phyloP scores from a whole-genome alignment of 2,888 invertebrate species.

The Drosophila leonis region DNA sequence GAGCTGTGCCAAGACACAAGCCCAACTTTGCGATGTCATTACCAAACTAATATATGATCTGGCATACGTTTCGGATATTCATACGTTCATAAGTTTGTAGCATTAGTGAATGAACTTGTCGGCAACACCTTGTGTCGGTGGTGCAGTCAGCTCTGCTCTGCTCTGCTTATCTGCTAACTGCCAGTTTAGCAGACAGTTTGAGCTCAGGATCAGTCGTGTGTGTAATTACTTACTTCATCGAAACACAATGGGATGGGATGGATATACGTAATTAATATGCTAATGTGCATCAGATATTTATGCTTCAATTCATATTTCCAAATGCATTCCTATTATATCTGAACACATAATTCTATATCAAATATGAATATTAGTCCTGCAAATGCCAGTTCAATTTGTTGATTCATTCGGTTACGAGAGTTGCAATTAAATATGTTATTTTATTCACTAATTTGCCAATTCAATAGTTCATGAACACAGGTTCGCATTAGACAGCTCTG shows the following conservation, averaged over 20 bases:
- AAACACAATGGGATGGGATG: background rate
- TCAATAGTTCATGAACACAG: background rate
- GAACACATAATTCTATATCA: background rate
- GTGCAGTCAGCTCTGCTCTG: background rate
- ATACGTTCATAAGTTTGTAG: background rate
- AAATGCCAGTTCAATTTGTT: background rate
- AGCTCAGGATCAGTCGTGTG: background rate
- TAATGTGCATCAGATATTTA: slow-evolving; percentile 4
- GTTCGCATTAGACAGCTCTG: background rate
- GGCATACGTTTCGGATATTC: slow-evolving; percentile 1
- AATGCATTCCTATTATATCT: slow-evolving; percentile 1
- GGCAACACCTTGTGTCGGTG: background rate
- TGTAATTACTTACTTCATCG: slow-evolving; percentile 5
- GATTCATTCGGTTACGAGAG: background rate
- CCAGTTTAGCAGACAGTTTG: background rate
- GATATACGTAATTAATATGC: background rate
- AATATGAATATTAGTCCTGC: background rate
- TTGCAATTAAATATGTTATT: background rate
- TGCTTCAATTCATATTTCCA: slow-evolving; percentile 4
- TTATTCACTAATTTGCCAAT: background rate
- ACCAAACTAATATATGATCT: background rate
- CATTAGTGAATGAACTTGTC: slow-evolving; percentile 13
- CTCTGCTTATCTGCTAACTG: slow-evolving; percentile 8
- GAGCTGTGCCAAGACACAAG: background rate
- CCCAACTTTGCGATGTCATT: background rate